phyloP scores from a whole-genome alignment of 2,797 vertebrate genomes.

The Octomys mimax region DNA sequence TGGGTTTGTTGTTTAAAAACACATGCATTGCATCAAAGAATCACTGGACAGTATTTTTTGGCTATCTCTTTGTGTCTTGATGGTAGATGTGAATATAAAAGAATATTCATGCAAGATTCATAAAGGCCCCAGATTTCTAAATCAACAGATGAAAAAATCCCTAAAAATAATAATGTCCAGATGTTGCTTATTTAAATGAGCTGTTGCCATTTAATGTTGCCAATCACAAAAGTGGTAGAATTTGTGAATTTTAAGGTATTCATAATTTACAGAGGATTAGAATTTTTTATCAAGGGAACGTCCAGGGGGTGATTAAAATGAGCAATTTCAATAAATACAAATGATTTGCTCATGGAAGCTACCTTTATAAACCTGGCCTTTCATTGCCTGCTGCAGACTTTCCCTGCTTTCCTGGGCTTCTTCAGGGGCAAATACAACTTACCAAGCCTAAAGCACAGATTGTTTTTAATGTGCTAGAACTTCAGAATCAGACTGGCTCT shows the following conservation, averaged over 20 bases:
- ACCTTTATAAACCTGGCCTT: constrained; percentile 45
- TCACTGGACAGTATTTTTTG: constrained; percentile 73
- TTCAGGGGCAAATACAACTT: neutral
- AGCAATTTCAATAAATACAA: constrained; percentile 71
- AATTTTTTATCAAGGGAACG: constrained; percentile 63
- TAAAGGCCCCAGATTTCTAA: constrained; percentile 88
- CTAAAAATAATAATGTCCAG: constrained; percentile 91
- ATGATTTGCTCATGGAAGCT: constrained; percentile 16
- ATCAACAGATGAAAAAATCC: constrained; percentile 88
- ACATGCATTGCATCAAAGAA: constrained; percentile 77
- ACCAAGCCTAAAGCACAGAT: constrained; percentile 4
- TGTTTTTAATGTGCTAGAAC: constrained; percentile 38
- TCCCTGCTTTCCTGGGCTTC: constrained; percentile 29
- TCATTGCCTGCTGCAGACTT: neutral
- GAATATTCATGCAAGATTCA: constrained; percentile 86
- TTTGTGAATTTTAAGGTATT: constrained; percentile 85
- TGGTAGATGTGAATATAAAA: constrained; percentile 80
- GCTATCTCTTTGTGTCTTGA: constrained; percentile 82
- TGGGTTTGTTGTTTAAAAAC: constrained; percentile 74
- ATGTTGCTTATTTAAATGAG: constrained; percentile 91
- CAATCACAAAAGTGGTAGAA: constrained; percentile 85
- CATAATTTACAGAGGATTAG: constrained; percentile 68
- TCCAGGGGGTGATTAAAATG: constrained; percentile 64
- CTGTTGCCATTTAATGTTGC: constrained; percentile 85
- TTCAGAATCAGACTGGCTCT: neutral